phyloP scores from a whole-genome alignment of 2,888 invertebrate species.

The Dione juno region DNA sequence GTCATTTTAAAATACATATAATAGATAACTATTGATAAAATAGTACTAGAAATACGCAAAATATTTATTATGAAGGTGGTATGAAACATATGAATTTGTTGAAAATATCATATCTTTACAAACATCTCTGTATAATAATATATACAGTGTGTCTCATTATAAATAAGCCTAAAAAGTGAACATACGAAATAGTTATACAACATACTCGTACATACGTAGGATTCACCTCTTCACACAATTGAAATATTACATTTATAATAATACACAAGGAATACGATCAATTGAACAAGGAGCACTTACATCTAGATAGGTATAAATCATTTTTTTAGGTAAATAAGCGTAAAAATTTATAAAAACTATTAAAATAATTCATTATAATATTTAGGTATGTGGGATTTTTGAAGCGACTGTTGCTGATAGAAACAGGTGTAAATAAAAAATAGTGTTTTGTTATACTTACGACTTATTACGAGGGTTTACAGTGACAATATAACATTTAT shows the following conservation, averaged over 20 bases:
- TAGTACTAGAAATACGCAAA: no score
- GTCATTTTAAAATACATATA: no score
- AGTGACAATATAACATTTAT: background rate
- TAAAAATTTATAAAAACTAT: conserved; percentile 12
- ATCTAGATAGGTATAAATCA: conserved; percentile 11
- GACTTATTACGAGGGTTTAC: no score
- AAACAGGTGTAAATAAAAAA: background rate
- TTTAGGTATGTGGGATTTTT: background rate
- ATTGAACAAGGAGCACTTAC: background rate
- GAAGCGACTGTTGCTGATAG: background rate
- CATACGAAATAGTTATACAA: background rate
- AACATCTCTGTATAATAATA: no score
- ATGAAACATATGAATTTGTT: no score
- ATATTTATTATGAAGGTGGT: no score
- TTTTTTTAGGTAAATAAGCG: conserved; percentile 14
- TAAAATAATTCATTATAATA: background rate
- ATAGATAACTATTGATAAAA: no score
- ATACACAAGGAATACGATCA: conserved; percentile 15
- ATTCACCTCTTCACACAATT: no score
- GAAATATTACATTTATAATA: background rate
- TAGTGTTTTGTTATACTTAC: background rate
- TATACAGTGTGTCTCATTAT: no score
- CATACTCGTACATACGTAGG: no score
- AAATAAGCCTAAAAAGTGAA: no score
- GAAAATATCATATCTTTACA: no score